A percentile compares a stretch with the other conserved stretches of the same genome.
Conservation (phyloP, 2,797 vertebrate genomes). For the Galagoides demidoff region DNA sequence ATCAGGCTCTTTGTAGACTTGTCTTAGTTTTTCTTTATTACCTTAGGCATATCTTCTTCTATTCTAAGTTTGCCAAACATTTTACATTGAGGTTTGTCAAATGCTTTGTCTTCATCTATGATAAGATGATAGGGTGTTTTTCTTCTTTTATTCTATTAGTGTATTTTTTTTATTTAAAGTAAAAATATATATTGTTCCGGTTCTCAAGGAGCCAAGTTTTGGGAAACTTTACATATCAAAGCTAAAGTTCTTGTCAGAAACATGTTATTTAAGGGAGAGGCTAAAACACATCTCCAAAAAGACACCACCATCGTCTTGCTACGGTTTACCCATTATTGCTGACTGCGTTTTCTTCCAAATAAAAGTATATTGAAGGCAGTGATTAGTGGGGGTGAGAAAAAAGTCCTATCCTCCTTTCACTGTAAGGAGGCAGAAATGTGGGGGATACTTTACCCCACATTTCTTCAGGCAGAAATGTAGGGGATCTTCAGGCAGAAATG, state of each 20-base stretch:
- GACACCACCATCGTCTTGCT: rapidly evolving
- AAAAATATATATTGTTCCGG: background rate
- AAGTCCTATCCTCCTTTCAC: background rate
- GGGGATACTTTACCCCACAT: too few species aligned
- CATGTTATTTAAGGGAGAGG: background rate
- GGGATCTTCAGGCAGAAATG: background rate
- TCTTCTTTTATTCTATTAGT: background rate
- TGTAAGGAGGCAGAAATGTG: background rate
- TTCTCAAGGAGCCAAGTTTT: background rate
- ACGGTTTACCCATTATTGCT: background rate
- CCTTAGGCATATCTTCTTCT: background rate
- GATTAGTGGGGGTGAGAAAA: background rate
- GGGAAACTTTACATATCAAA: background rate
- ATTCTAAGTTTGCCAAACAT: background rate
- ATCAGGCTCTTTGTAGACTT: background rate
- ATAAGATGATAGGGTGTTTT: background rate
- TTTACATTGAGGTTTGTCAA: background rate
- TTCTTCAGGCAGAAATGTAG: background rate
- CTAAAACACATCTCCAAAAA: background rate
- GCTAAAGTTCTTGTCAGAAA: background rate
- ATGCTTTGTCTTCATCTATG: background rate
- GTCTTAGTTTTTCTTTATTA: background rate
- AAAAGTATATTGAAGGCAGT: too few species aligned
- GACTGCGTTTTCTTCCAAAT: background rate
- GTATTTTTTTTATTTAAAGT: background rate